Evolutionary conservation across 2,113 vertebrate species (phyloP), one percentile per base, ranked within the genome.

Genomic region (Gracilinanus agilis): DNA sequence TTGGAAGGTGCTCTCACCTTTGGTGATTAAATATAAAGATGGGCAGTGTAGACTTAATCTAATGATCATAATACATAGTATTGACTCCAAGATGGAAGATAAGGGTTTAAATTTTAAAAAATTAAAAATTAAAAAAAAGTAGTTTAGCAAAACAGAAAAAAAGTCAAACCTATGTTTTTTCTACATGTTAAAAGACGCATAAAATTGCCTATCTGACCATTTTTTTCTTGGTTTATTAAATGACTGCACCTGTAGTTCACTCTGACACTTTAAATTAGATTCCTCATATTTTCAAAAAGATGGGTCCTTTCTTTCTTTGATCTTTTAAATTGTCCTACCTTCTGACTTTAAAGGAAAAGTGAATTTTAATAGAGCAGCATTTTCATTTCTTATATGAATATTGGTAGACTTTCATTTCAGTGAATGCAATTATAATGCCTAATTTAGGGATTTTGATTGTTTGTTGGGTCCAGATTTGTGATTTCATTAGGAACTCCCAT

Each of bases 241-340:
- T 92, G 34, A 55, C 92, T 90, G 24, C 25, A 21, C 53, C 53
- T 94, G 3, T 83, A 75, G 13, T 19, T 88, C 90, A 13, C 24
- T 58, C 92, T 21, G 92, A 89, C 89, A 40, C 53, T 89, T 9
- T 92, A 12, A 54, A 49, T 92, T 29, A 91, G 89, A 55, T 91
- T 92, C 27, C 54, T 93, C 25, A 25, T 91, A 21, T 91, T 95
- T 95, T 94, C 55, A 94, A 19, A 44, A 88, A 92, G 40, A 89
- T 34, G 58, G n/a, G 94, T 58, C 24, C 13, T 11, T 91, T 61
- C 24, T 92, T 90, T 16, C 29, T 61, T 92, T 89, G 25, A 44
- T 93, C 54, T 92, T 95, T 92, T 91, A 44, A 89, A 91, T 3
- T 90, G 40, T 0, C 25, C 34, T 40, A 40, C n/a, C 67, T 83